Base-by-base conservation (phyloP, 2,888 invertebrate species). In the Acanthacorydalis orientalis region DNA sequence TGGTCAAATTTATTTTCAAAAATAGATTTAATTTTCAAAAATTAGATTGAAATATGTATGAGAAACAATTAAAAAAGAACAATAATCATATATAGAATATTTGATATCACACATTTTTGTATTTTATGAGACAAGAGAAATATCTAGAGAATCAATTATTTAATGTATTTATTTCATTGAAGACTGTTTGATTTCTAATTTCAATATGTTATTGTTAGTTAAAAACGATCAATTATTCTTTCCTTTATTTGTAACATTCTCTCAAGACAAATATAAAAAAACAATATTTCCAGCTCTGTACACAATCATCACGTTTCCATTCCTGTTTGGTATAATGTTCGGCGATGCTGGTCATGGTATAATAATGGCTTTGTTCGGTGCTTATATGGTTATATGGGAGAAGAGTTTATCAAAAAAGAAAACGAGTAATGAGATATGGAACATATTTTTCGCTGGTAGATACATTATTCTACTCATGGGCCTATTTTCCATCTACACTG, bases 241-340 rank as follows among this genome's bases (percentile, higher is more conserved):
- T 32, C 31, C 33, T 48, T 38, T 35, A n/a, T 38, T 33, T 23
- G 12, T 3, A 10, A 41, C 9, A n/a, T 42, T 42, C 7, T 2
- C 2, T 15, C 11, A 6, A 42, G n/a, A 42, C 6, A 11, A 42
- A 7, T 42, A 12, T 10, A 33, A 14, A 48, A 43, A 23, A 43
- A 10, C 31, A 23, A 42, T 42, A 48, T 53, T 58, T 62, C 48
- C 51, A 64, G 65, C 64, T 14, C 53, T 66, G 31, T 66, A 66
- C 52, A 64, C 65, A 15, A 79, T 87, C 59, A 84, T 95, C 53
- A 89, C 91, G 0, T 95, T 95, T 70, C 95, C 95, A 8, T 95
- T 95, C 72, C 67, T 95, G 39, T 95, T 95, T 68, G 90, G 87
- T 43, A 80, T 95, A 57, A 96, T 96, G 95, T 96, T 95, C 65